Evolutionary conservation across 2,113 vertebrate species (phyloP).

Genomic region (Corapipo altera): DNA sequence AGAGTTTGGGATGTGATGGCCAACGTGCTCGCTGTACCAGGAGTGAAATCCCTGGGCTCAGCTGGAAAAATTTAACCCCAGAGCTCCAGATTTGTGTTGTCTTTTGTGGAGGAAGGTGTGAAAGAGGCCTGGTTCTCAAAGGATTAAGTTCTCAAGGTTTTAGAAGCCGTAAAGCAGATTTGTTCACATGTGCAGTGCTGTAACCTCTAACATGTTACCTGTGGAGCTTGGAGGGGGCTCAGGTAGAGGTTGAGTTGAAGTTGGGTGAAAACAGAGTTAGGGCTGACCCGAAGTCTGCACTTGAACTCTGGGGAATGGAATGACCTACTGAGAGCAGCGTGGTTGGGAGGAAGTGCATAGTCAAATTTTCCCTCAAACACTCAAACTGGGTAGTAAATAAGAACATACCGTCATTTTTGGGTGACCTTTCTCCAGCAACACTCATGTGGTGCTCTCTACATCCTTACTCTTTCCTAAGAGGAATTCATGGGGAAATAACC

Average conservation of each 20-base stretch:
- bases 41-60: not conserved
- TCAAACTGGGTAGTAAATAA: not conserved
- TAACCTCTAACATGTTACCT: not conserved
- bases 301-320: not conserved
- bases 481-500: not conserved
- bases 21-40: accelerated
- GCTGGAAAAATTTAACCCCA: not conserved
- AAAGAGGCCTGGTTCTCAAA: not conserved
- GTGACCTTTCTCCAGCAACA: not conserved
- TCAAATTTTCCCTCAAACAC: not conserved
- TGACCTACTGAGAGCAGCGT: accelerated
- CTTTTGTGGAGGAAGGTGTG: not conserved
- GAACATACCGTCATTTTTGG: not conserved
- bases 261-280: not conserved
- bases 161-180: not conserved
- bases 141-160: not conserved
- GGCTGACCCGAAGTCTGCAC: not conserved
- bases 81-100: not conserved
- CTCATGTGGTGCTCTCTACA: not conserved
- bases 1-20: not conserved
- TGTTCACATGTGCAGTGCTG: accelerated
- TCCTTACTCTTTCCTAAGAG: not conserved
- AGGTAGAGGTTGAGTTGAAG: not conserved
- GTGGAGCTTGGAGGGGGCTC: not conserved
- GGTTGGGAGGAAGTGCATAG: not conserved